These are phyloP conservation scores for Chaetoderma sp. DNA, from an alignment of 2,888 invertebrate species.

Conservation along the genomic window DNA sequence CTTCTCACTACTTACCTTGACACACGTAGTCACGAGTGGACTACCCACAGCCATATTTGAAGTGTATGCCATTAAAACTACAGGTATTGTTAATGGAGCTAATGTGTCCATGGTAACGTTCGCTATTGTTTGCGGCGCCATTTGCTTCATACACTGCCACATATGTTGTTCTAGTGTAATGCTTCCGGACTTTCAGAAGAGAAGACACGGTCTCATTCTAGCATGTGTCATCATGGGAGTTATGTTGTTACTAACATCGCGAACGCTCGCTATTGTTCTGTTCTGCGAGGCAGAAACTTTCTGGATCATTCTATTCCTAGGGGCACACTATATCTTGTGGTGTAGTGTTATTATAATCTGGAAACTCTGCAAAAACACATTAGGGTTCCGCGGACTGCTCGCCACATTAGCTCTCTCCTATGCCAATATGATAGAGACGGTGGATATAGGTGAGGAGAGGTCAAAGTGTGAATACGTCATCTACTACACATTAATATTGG, in stretches of 20 bases:
- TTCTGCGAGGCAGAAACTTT: constrained; percentile 34
- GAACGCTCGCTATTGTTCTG: constrained; percentile 42
- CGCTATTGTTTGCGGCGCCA: too few species aligned
- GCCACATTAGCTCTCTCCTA: constrained; percentile 37
- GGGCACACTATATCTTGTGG: constrained; percentile 37
- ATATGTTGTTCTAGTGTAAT: too few species aligned
- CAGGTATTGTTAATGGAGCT: too few species aligned
- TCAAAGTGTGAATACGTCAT: constrained; percentile 49
- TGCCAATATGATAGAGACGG: constrained; percentile 42
- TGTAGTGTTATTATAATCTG: constrained; percentile 18
- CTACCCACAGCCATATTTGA: too few species aligned
- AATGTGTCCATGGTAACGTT: too few species aligned
- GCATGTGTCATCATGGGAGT: constrained; percentile 38
- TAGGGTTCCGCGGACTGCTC: constrained; percentile 21
- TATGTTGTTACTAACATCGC: constrained; percentile 36
- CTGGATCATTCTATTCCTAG: constrained; percentile 42
- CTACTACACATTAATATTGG: constrained; percentile 46
- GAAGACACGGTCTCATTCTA: too few species aligned
- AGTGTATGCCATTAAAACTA: too few species aligned
- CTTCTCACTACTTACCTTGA: too few species aligned
- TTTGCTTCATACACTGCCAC: too few species aligned
- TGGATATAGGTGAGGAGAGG: constrained; percentile 36
- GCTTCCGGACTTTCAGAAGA: constrained; percentile 38
- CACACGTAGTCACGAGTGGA: too few species aligned
- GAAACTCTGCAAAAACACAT: constrained; percentile 23